These are phyloP conservation scores for Tigriopus californicus DNA, from an alignment of 2,888 invertebrate species.

Conservation along the genomic window DNA sequence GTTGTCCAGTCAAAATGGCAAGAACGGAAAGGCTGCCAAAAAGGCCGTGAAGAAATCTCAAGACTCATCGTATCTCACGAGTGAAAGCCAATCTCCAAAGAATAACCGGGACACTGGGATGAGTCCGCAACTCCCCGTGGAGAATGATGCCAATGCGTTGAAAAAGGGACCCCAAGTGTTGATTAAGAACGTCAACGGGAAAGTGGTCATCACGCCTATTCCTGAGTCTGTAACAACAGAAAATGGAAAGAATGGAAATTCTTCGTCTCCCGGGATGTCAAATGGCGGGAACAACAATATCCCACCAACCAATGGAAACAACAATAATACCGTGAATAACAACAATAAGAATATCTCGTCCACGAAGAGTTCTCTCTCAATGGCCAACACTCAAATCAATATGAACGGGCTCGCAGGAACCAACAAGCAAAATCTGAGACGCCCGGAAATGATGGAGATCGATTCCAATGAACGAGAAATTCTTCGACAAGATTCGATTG, in stretches of 20 bases:
- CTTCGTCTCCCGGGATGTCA: slow-evolving; percentile 9
- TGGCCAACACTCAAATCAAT: too few relatives aligned
- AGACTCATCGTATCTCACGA: neutral
- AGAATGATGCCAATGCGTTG: neutral
- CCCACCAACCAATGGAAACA: neutral
- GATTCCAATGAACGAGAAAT: slow-evolving; percentile 3
- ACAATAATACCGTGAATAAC: slow-evolving; percentile 6
- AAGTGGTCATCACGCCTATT: slow-evolving; percentile 13
- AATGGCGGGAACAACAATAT: slow-evolving; percentile 17
- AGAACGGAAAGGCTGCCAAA: too few relatives aligned
- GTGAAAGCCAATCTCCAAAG: neutral
- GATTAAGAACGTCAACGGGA: slow-evolving; percentile 13
- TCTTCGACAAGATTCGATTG: slow-evolving; percentile 20
- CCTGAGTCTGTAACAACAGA: slow-evolving; percentile 1
- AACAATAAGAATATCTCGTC: neutral
- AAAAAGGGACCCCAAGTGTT: slow-evolving; percentile 11
- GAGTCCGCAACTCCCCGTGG: neutral
- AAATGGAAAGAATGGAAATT: slow-evolving; percentile 17
- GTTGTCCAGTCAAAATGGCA: slow-evolving; percentile 11
- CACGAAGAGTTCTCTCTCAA: too few relatives aligned
- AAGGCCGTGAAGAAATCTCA: neutral
- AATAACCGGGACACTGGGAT: too few relatives aligned
- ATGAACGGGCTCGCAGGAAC: neutral
- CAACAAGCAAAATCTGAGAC: neutral
- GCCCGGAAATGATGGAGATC: neutral